Conservation (phyloP, 2,113 vertebrate genomes). For the Mesocricetus auratus region DNA sequence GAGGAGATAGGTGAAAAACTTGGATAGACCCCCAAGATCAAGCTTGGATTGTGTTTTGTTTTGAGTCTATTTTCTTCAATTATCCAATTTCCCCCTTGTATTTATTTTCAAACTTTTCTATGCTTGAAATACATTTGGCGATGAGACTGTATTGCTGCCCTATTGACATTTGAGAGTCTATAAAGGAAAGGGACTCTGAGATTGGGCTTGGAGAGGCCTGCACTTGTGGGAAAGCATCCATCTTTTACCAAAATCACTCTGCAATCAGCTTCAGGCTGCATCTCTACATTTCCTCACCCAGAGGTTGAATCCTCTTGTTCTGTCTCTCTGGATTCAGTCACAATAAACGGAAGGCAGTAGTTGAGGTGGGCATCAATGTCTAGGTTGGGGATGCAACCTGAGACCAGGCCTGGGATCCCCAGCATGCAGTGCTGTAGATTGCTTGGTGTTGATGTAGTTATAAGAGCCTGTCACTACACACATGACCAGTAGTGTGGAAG, state of each 20-base stretch:
- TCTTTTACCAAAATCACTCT: neutral
- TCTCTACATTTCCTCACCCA: neutral
- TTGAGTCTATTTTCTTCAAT: neutral
- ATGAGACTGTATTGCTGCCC: neutral
- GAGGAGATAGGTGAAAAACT: neutral
- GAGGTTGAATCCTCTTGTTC: neutral
- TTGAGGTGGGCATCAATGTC: neutral
- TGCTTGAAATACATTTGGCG: neutral
- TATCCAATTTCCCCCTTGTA: neutral
- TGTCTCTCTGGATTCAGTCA: neutral
- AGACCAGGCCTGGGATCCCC: neutral
- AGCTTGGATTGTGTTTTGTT: neutral
- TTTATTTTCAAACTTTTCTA: neutral
- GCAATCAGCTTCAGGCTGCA: neutral
- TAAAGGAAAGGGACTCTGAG: neutral
- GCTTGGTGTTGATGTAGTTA: fast-evolving
- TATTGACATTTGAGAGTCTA: neutral
- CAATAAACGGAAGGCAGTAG: neutral
- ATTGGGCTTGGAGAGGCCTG: neutral
- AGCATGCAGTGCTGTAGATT: no score
- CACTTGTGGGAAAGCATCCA: fast-evolving
- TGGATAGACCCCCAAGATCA: neutral
- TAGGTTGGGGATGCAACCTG: neutral
- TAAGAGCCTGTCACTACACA: neutral
- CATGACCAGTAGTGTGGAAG: neutral